Percentiles rank a stretch among this genome's conserved stretches.
Conservation (phyloP, 2,797 vertebrate species). For the Gila robusta region DNA sequence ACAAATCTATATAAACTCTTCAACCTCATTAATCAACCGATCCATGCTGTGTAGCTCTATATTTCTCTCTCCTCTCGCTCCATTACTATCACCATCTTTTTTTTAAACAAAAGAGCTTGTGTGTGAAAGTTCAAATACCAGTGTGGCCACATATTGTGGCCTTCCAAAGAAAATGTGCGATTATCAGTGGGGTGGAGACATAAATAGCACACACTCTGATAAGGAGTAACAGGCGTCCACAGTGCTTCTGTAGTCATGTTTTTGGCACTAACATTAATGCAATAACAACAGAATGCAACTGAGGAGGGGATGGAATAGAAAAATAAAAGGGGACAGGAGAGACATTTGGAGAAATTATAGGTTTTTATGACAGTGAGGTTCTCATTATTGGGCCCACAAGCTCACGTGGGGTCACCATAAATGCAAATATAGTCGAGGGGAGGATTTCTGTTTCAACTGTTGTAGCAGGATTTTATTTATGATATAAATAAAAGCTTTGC, state of each 20-base stretch:
- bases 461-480: neutral
- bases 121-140: conserved; percentile 75
- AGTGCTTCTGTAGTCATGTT: conserved; percentile 42
- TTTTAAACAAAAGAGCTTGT: conserved; percentile 75
- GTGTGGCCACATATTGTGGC: conserved; percentile 67
- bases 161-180: conserved; percentile 71
- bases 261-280: conserved; percentile 2
- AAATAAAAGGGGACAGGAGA: neutral
- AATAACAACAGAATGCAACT: neutral
- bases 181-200: conserved; percentile 71
- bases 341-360: neutral
- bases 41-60: conserved; percentile 60
- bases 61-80: neutral
- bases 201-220: conserved; percentile 72
- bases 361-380: neutral
- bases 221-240: conserved; percentile 61
- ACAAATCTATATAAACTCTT: conserved; percentile 61
- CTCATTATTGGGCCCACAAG: neutral
- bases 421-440: neutral
- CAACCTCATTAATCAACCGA: conserved; percentile 6
- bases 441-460: neutral
- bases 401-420: neutral
- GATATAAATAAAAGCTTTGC: conserved; percentile 19
- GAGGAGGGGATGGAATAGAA: neutral
- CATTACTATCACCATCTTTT: neutral